Evolutionary conservation across 2,888 invertebrate genomes (phyloP).

Genomic region (Nyleta sp.): DNA sequence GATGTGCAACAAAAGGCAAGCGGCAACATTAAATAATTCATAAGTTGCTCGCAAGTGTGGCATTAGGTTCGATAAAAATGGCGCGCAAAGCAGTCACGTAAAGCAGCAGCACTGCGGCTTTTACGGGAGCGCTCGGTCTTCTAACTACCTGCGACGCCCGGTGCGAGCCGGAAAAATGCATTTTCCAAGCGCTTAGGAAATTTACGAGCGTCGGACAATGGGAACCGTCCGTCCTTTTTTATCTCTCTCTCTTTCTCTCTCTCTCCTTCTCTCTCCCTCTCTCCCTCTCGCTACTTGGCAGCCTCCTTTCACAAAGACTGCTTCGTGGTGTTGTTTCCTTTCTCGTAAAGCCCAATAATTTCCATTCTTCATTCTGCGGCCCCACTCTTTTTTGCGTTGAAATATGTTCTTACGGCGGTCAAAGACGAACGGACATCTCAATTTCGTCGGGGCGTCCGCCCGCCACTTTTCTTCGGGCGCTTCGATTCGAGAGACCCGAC

Average conservation of each 20-base stretch:
- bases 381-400: conserved; percentile 20
- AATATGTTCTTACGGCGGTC: conserved; percentile 52
- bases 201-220: conserved; percentile 78
- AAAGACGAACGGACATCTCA: conserved; percentile 51
- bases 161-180: conserved; percentile 74
- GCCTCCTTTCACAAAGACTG: conserved; percentile 49
- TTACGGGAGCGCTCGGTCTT: conserved; percentile 41
- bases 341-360: conserved; percentile 68
- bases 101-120: conserved; percentile 36
- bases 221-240: conserved; percentile 23
- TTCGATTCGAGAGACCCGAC: conserved; percentile 52
- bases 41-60: conserved; percentile 25
- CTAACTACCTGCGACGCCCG: conserved; percentile 39
- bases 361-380: conserved; percentile 66
- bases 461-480: conserved; percentile 42
- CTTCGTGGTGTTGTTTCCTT: conserved; percentile 54
- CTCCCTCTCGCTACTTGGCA: conserved; percentile 51
- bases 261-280: background rate
- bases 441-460: conserved; percentile 49
- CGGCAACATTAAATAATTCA: conserved; percentile 46
- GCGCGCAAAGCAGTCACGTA: conserved; percentile 35
- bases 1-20: conserved; percentile 25
- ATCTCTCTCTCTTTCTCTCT: background rate
- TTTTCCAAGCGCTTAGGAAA: conserved; percentile 78
- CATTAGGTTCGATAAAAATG: conserved; percentile 41